These are phyloP conservation scores for Oplegnathus fasciatus DNA, from an alignment of 2,113 vertebrate species.

Conservation along the genomic window DNA sequence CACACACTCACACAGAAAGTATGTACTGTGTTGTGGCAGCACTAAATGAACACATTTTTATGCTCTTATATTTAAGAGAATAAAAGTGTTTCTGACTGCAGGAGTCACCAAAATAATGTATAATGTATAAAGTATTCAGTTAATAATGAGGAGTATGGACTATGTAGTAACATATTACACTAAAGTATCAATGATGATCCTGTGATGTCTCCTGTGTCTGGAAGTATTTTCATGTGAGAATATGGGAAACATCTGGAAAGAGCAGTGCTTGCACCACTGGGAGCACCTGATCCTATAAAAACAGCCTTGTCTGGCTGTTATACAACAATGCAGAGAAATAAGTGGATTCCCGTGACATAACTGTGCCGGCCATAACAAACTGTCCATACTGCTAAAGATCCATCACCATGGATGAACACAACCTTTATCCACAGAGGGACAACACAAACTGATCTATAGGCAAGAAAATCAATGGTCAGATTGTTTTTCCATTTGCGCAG, in stretches of 20 bases:
- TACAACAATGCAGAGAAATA: slow-evolving; percentile 1
- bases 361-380: not conserved
- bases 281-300: slow-evolving; percentile 24
- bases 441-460: slow-evolving; percentile 2
- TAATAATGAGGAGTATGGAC: not conserved
- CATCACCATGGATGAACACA: not conserved
- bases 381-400: slow-evolving; percentile 10
- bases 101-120: not conserved
- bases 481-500: not conserved
- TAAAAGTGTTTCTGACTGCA: not conserved
- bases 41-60: not conserved
- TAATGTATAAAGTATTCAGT: not conserved
- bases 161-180: not conserved
- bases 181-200: not conserved
- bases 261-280: not conserved
- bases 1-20: not conserved
- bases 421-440: not conserved
- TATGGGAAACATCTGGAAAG: slow-evolving; percentile 37
- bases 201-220: slow-evolving; percentile 6
- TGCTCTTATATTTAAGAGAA: not conserved
- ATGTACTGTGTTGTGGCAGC: not conserved
- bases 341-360: slow-evolving; percentile 19
- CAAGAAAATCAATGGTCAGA: not conserved
- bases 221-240: slow-evolving; percentile 27
- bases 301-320: slow-evolving; percentile 10